These are phyloP conservation scores for Leucophenga varia DNA, from an alignment of 1,140 invertebrate genomes.

Conservation along the genomic window DNA sequence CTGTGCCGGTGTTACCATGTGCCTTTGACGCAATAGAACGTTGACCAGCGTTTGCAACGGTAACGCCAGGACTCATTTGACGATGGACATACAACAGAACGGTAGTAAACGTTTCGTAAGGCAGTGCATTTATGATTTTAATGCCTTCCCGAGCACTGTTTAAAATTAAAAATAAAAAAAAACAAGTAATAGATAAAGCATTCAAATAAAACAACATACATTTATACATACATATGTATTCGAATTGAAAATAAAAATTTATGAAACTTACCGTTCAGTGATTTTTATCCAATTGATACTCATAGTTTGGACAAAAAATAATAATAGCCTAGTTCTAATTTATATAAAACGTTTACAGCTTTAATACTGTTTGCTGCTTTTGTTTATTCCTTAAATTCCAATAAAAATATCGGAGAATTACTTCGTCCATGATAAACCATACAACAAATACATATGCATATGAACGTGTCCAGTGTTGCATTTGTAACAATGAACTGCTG, in stretches of 20 bases:
- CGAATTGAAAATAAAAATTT: neutral
- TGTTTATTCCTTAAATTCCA: too few relatives aligned
- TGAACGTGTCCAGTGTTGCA: too few relatives aligned
- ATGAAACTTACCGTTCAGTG: slow-evolving; percentile 38
- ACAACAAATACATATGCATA: too few relatives aligned
- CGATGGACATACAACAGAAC: slow-evolving; percentile 52
- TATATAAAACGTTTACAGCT: too few relatives aligned
- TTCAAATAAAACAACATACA: neutral
- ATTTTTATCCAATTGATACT: slow-evolving; percentile 56
- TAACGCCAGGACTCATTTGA: slow-evolving; percentile 41
- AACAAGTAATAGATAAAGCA: neutral
- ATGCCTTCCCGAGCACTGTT: slow-evolving; percentile 53
- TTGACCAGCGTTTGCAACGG: neutral
- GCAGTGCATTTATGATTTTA: slow-evolving; percentile 53
- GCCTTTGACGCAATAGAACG: slow-evolving; percentile 28
- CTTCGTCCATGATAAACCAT: too few relatives aligned
- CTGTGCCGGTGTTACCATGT: slow-evolving; percentile 19
- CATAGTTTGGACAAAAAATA: slow-evolving; percentile 22
- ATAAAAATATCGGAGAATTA: too few relatives aligned
- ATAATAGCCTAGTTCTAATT: neutral
- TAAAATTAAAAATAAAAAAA: slow-evolving; percentile 1
- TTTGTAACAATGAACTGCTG: too few relatives aligned
- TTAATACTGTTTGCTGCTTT: too few relatives aligned
- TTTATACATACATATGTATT: neutral
- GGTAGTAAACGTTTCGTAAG: slow-evolving; percentile 50